phyloP scores from a whole-genome alignment of 2,888 invertebrate genomes.

The Microdon myrmicae region DNA sequence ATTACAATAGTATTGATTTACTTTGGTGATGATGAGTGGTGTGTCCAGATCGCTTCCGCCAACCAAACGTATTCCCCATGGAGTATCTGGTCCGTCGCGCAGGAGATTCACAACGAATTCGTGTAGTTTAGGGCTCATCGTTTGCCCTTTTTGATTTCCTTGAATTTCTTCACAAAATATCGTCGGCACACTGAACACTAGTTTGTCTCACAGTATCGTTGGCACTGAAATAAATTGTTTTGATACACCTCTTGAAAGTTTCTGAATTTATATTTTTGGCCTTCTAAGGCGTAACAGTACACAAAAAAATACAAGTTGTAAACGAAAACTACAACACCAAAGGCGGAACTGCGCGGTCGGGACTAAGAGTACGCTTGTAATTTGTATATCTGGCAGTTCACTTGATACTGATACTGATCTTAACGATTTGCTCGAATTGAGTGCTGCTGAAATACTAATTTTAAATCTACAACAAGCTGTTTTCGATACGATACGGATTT shows the following conservation, averaged over 20 bases:
- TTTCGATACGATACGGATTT: constrained; percentile 40
- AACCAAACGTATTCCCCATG: constrained; percentile 88
- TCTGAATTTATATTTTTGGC: too few species aligned
- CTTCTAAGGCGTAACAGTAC: too few species aligned
- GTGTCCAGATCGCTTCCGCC: constrained; percentile 88
- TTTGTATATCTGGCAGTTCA: constrained; percentile 22
- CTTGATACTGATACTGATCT: constrained; percentile 41
- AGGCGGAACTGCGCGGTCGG: constrained; percentile 7
- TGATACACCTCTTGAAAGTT: too few species aligned
- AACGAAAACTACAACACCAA: background rate
- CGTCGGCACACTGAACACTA: background rate
- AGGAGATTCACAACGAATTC: constrained; percentile 80
- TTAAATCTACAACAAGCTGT: constrained; percentile 59
- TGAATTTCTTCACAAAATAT: background rate
- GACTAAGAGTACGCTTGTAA: constrained; percentile 26
- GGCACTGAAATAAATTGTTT: background rate
- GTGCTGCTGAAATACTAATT: constrained; percentile 67
- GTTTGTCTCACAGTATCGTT: background rate
- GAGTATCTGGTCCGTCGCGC: constrained; percentile 76
- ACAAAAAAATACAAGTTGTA: background rate
- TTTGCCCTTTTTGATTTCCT: constrained; percentile 18
- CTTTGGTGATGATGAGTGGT: constrained; percentile 89
- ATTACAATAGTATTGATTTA: constrained; percentile 67
- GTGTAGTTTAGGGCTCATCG: constrained; percentile 72
- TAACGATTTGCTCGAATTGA: constrained; percentile 66